Conservation (phyloP, 2,113 vertebrate species). For the Salvelinus namaycush region DNA sequence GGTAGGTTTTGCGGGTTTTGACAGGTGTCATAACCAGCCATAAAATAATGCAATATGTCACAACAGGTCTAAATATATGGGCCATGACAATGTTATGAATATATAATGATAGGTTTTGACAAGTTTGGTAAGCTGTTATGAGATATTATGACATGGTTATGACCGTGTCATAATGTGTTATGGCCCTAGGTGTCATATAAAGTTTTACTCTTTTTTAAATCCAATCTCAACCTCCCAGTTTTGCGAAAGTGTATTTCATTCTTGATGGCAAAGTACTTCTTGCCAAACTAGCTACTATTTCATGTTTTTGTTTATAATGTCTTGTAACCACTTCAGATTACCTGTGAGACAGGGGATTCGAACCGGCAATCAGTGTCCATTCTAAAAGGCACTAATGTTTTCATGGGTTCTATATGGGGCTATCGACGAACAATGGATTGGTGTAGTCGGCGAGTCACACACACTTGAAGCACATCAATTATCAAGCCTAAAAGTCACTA, state of each 20-base stretch:
- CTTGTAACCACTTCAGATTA: constrained; percentile 18
- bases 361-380: constrained; percentile 40
- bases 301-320: constrained; percentile 17
- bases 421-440: constrained; percentile 23
- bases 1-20: too few species aligned
- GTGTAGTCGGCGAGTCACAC: not conserved
- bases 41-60: too few species aligned
- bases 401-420: constrained; percentile 34
- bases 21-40: too few species aligned
- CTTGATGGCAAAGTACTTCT: not conserved
- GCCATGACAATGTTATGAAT: too few species aligned
- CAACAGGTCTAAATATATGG: too few species aligned
- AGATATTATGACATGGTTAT: too few species aligned
- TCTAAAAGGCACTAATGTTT: constrained; percentile 36
- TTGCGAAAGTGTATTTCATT: constrained; percentile 3
- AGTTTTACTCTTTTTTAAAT: not conserved
- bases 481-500: constrained; percentile 43
- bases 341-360: not conserved
- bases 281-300: not conserved
- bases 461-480: constrained; percentile 50
- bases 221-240: constrained; percentile 4
- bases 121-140: too few species aligned
- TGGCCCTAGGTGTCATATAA: too few species aligned
- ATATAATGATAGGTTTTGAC: too few species aligned
- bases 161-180: too few species aligned